Evolutionary conservation across 2,888 invertebrate species (phyloP).

Genomic region (Amphimallon solstitiale): DNA sequence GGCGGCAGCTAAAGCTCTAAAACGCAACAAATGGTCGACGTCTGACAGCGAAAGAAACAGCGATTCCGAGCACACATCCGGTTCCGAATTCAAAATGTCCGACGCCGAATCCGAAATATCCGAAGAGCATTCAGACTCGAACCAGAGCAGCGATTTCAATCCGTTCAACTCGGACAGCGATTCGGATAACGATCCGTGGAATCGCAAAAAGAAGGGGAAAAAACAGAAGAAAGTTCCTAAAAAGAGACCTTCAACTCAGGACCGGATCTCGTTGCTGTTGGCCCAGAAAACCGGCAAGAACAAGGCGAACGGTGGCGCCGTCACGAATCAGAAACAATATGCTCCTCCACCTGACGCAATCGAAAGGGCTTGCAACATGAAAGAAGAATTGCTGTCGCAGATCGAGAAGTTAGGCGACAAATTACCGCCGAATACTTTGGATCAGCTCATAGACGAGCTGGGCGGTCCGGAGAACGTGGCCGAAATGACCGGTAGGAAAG

Average conservation of each 20-base stretch:
- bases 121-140: slow-evolving; percentile 68
- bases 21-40: slow-evolving; percentile 71
- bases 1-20: slow-evolving; percentile 70
- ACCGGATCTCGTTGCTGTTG: slow-evolving; percentile 80
- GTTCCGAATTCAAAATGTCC: slow-evolving; percentile 68
- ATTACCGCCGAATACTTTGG: slow-evolving; percentile 96
- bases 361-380: slow-evolving; percentile 91
- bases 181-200: slow-evolving; percentile 77
- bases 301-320: slow-evolving; percentile 57
- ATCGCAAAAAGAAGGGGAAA: slow-evolving; percentile 56
- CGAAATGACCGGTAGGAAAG: slow-evolving; percentile 99
- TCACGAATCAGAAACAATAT: slow-evolving; percentile 60
- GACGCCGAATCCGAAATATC: slow-evolving; percentile 65
- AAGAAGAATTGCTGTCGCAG: slow-evolving; percentile 85
- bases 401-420: slow-evolving; percentile 88
- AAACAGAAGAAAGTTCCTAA: slow-evolving; percentile 57
- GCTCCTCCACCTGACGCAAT: slow-evolving; percentile 84
- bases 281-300: slow-evolving; percentile 62
- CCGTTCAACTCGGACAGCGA: slow-evolving; percentile 88
- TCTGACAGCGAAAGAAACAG: slow-evolving; percentile 73
- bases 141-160: slow-evolving; percentile 86
- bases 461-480: slow-evolving; percentile 98
- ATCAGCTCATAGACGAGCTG: slow-evolving; percentile 97
- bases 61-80: slow-evolving; percentile 67
- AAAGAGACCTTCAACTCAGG: slow-evolving; percentile 71